Conservation (phyloP, 2,797 vertebrate genomes). For the Miopithecus talapoin region DNA sequence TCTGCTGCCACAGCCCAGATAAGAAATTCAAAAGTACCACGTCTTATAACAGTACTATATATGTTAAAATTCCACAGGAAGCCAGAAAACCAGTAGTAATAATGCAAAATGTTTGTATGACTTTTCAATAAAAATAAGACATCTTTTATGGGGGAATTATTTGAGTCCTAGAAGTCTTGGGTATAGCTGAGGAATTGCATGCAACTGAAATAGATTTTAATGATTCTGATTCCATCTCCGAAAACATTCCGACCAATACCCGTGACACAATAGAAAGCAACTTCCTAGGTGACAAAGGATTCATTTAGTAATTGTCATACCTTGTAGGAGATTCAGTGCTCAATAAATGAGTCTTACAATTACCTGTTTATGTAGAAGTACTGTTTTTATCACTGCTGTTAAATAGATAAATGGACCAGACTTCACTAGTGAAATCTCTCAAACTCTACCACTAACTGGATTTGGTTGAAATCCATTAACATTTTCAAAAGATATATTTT, state of each 20-base stretch:
- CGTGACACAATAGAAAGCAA: not conserved
- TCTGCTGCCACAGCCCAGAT: not conserved
- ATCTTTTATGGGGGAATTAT: not conserved
- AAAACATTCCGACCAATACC: not conserved
- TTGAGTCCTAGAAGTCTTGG: not conserved
- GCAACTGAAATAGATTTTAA: not conserved
- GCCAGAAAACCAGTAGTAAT: not conserved
- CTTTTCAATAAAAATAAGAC: not conserved
- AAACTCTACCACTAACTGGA: conserved; percentile 14
- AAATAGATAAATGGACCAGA: not conserved
- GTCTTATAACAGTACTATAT: not conserved
- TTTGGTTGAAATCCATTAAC: conserved; percentile 48
- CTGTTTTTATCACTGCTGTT: conserved; percentile 7
- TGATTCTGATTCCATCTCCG: not conserved
- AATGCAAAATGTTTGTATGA: not conserved
- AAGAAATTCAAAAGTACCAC: not conserved
- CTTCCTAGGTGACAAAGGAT: not conserved
- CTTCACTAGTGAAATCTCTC: conserved; percentile 1
- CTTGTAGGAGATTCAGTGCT: not conserved
- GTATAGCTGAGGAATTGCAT: not conserved
- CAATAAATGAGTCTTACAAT: conserved; percentile 35
- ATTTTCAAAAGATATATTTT: conserved; percentile 42
- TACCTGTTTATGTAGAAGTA: not conserved
- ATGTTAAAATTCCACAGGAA: conserved; percentile 7
- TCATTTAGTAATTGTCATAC: conserved; percentile 8